Conservation (phyloP, 2,888 invertebrate species). For the Microplitis deprimator region DNA sequence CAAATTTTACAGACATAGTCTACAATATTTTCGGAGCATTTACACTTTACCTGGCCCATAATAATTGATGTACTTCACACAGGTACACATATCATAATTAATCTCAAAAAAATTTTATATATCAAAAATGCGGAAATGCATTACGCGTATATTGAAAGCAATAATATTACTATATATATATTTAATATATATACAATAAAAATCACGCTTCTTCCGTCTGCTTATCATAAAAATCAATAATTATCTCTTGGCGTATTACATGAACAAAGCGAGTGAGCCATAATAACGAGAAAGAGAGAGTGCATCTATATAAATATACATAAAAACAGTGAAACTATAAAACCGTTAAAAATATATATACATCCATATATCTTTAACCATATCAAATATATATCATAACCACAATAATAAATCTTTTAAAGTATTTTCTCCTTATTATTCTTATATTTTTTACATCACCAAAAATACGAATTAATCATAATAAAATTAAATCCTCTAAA, state of each 20-base stretch:
- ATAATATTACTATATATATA: not conserved
- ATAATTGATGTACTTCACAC: too few species aligned
- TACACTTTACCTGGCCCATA: too few species aligned
- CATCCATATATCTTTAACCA: not conserved
- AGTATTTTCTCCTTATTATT: not conserved
- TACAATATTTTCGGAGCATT: too few species aligned
- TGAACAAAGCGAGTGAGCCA: slow-evolving; percentile 40
- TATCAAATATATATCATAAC: not conserved
- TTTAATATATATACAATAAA: slow-evolving; percentile 25
- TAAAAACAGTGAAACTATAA: slow-evolving; percentile 14
- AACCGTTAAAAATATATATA: not conserved
- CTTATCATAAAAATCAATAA: slow-evolving; percentile 52
- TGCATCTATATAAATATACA: not conserved
- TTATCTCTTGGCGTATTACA: slow-evolving; percentile 49
- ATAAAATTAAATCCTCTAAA: not conserved
- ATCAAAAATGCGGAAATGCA: not conserved
- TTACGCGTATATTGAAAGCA: not conserved
- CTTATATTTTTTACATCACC: not conserved
- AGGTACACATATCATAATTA: not conserved
- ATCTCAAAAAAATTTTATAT: slow-evolving; percentile 19
- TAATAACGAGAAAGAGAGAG: slow-evolving; percentile 10
- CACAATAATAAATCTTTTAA: not conserved
- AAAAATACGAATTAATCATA: not conserved
- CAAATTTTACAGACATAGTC: too few species aligned
- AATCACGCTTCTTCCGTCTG: slow-evolving; percentile 51